Evolutionary conservation across 2,888 invertebrate genomes (phyloP).

Genomic region (Nephrotoma appendiculata): DNA sequence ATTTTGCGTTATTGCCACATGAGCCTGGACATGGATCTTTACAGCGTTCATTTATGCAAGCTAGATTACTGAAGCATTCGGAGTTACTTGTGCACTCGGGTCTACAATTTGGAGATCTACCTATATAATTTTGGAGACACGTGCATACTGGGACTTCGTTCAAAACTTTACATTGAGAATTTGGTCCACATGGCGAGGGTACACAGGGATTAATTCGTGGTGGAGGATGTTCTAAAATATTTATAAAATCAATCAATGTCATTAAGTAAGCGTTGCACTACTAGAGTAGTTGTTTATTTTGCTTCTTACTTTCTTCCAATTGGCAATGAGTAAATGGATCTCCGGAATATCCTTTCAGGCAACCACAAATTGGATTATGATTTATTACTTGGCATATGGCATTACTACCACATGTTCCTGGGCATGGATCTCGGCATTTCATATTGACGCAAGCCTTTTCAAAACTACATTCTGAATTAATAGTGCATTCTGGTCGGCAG

Average conservation of each 20-base stretch:
- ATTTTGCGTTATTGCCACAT: conserved; percentile 64
- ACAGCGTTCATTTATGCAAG: conserved; percentile 71
- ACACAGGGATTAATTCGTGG: conserved; percentile 49
- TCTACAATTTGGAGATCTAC: conserved; percentile 71
- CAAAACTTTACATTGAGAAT: conserved; percentile 60
- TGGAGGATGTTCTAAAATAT: not conserved
- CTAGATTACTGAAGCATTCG: conserved; percentile 70
- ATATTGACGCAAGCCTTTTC: conserved; percentile 67
- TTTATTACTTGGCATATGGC: conserved; percentile 71
- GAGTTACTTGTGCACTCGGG: conserved; percentile 75
- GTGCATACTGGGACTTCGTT: conserved; percentile 68
- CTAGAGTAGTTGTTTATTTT: not conserved
- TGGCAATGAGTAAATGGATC: conserved; percentile 68
- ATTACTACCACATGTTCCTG: conserved; percentile 67
- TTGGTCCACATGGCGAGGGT: conserved; percentile 72
- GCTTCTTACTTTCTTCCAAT: conserved; percentile 48
- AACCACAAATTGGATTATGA: conserved; percentile 76
- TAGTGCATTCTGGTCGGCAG: conserved; percentile 68
- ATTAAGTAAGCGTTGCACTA: not conserved
- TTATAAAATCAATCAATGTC: not conserved
- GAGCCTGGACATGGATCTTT: conserved; percentile 72
- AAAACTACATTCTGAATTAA: conserved; percentile 68
- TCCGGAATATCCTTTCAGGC: conserved; percentile 56
- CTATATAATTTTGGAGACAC: conserved; percentile 62
- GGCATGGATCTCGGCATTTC: conserved; percentile 69